Evolutionary conservation across 2,113 vertebrate species (phyloP).

Genomic region (Psittacara wagleri): DNA sequence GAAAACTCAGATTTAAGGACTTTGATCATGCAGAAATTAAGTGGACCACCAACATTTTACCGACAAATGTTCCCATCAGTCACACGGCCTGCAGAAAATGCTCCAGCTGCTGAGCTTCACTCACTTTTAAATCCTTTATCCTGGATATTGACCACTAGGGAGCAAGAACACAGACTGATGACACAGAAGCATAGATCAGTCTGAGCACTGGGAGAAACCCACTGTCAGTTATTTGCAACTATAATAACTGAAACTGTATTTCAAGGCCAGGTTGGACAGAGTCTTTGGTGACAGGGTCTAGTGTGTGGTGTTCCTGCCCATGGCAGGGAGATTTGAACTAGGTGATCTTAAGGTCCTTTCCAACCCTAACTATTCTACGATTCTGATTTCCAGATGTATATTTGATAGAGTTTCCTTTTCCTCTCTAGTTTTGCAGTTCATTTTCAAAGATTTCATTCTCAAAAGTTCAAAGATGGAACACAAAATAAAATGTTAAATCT

Average conservation of each 20-base stretch:
- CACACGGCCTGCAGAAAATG: constrained; percentile 23
- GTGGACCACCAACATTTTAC: constrained; percentile 52
- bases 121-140: neutral
- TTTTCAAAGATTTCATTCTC: neutral
- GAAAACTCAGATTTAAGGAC: constrained; percentile 35
- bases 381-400: neutral
- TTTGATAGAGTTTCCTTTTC: neutral
- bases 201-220: neutral
- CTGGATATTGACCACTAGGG: neutral
- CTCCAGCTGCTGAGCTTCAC: constrained; percentile 23
- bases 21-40: constrained; percentile 64
- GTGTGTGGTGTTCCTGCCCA: neutral
- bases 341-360: neutral
- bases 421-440: neutral
- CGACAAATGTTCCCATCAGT: constrained; percentile 28
- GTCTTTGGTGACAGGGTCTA: neutral
- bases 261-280: neutral
- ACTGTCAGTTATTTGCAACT: neutral
- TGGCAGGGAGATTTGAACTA: neutral
- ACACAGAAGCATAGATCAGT: neutral
- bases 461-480: neutral
- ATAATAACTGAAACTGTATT: neutral
- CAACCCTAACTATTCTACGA: neutral
- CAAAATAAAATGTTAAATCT: neutral
- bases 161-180: neutral